Conservation (phyloP, 2,888 invertebrate genomes). For the Cantharis rufa region DNA sequence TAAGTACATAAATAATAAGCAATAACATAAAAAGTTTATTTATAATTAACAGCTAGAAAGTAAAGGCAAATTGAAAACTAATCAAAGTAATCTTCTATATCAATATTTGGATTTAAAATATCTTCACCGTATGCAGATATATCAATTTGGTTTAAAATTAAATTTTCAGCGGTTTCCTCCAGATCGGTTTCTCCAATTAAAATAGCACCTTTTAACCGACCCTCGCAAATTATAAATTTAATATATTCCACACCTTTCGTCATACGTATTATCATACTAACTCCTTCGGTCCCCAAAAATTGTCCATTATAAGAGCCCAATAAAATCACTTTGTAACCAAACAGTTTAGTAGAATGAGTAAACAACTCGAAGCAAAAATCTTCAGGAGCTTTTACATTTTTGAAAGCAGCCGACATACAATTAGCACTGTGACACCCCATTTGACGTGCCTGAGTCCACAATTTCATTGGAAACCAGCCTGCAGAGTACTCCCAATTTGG, state of each 20-base stretch:
- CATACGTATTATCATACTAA: slow-evolving; percentile 83
- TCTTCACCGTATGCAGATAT: slow-evolving; percentile 86
- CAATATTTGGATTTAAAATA: slow-evolving; percentile 91
- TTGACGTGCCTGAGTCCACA: slow-evolving; percentile 98
- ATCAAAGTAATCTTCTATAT: slow-evolving; percentile 99
- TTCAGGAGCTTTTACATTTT: slow-evolving; percentile 69
- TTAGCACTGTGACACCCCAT: slow-evolving; percentile 96
- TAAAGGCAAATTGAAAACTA: slow-evolving; percentile 52
- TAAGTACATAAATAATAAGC: not conserved
- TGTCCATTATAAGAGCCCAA: slow-evolving; percentile 94
- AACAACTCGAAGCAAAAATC: slow-evolving; percentile 99
- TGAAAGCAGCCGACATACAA: slow-evolving; percentile 74
- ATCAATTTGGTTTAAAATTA: slow-evolving; percentile 93
- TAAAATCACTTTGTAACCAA: slow-evolving; percentile 90
- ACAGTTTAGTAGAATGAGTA: slow-evolving; percentile 93
- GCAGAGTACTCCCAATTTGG: slow-evolving; percentile 77
- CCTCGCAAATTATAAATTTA: slow-evolving; percentile 84
- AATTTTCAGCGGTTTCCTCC: slow-evolving; percentile 97
- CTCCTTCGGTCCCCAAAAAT: slow-evolving; percentile 72
- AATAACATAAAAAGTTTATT: not conserved
- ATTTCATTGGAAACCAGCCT: slow-evolving; percentile 92
- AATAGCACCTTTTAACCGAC: slow-evolving; percentile 88
- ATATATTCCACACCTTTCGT: slow-evolving; percentile 82
- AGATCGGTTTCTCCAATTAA: slow-evolving; percentile 96
- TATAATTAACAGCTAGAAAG: not conserved